Conservation (phyloP, 2,113 vertebrate species). For the Nycticryphes semicollaris region DNA sequence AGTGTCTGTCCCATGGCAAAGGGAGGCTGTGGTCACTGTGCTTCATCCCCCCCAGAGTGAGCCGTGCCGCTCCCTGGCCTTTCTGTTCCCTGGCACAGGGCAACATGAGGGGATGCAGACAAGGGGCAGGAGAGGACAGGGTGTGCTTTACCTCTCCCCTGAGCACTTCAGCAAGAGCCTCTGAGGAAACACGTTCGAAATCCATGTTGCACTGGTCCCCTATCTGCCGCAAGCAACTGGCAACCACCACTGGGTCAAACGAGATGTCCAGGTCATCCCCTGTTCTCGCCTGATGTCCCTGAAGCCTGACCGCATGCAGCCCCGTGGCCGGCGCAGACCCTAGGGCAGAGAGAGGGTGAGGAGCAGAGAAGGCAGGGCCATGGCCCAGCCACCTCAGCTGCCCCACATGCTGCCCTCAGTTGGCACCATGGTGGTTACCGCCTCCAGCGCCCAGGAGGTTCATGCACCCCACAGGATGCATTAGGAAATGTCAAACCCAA, state of each 20-base stretch:
- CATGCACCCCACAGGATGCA: not conserved
- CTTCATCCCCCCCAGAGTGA: not conserved
- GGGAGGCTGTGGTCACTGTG: not conserved
- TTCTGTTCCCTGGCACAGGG: not conserved
- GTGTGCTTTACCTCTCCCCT: conserved; percentile 17
- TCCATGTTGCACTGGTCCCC: conserved; percentile 62
- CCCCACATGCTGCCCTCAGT: not conserved
- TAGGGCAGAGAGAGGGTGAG: not conserved
- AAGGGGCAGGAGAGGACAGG: not conserved
- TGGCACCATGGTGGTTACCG: fast-evolving
- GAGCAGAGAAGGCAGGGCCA: not conserved
- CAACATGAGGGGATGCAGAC: not conserved
- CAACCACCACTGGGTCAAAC: conserved; percentile 49
- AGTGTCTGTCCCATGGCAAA: not conserved
- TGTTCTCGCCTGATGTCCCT: not conserved
- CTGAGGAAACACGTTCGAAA: conserved; percentile 12
- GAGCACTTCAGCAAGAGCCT: not conserved
- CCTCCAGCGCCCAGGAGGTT: not conserved
- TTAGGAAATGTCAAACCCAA: not conserved
- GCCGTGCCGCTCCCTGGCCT: not conserved
- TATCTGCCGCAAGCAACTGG: conserved; percentile 30
- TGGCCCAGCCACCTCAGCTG: not conserved
- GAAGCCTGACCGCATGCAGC: no score
- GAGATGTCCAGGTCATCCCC: not conserved
- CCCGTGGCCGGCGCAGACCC: no score